A percentile compares a stretch with the other conserved stretches of the same genome.
Evolutionary conservation across 1,140 invertebrate genomes (phyloP).

Genomic region (Uloborus diversus): DNA sequence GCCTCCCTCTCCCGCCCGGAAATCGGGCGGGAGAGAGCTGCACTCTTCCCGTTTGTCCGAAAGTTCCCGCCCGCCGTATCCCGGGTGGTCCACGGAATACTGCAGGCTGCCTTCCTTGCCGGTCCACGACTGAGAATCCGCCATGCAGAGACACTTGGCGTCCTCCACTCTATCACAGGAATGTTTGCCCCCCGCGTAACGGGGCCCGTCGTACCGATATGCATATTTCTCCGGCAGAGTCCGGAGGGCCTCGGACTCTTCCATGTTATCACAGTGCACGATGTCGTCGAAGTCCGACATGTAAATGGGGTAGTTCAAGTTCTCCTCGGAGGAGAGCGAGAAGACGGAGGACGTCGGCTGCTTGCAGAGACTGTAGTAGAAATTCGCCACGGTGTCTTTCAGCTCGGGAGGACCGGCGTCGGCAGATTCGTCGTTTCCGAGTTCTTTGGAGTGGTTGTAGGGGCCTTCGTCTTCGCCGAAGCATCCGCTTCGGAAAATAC

Average conservation of each 20-base stretch:
- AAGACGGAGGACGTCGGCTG: constrained; percentile 11
- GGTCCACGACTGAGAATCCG: background rate
- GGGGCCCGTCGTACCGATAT: constrained; percentile 12
- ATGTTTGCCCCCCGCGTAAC: background rate
- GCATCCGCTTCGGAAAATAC: constrained; percentile 5
- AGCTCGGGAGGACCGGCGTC: background rate
- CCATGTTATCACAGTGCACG: constrained; percentile 53
- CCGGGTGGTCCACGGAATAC: background rate
- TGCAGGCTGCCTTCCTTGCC: background rate
- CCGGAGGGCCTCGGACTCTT: constrained; percentile 5
- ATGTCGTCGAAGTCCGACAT: constrained; percentile 51
- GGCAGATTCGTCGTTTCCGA: constrained; percentile 6
- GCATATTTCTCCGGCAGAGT: background rate
- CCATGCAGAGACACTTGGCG: constrained; percentile 5
- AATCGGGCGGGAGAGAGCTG: constrained; percentile 23
- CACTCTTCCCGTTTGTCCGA: constrained; percentile 5
- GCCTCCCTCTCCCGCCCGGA: constrained; percentile 57
- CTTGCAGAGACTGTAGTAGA: constrained; percentile 38
- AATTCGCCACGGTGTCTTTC: constrained; percentile 39
- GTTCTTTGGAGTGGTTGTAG: constrained; percentile 32
- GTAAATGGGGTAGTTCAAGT: constrained; percentile 46
- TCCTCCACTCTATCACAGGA: constrained; percentile 41
- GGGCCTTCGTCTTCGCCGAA: constrained; percentile 45
- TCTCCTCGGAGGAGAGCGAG: constrained; percentile 40
- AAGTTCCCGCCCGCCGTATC: background rate